phyloP scores from a whole-genome alignment of 1,140 invertebrate species.

The Arion vulgaris region DNA sequence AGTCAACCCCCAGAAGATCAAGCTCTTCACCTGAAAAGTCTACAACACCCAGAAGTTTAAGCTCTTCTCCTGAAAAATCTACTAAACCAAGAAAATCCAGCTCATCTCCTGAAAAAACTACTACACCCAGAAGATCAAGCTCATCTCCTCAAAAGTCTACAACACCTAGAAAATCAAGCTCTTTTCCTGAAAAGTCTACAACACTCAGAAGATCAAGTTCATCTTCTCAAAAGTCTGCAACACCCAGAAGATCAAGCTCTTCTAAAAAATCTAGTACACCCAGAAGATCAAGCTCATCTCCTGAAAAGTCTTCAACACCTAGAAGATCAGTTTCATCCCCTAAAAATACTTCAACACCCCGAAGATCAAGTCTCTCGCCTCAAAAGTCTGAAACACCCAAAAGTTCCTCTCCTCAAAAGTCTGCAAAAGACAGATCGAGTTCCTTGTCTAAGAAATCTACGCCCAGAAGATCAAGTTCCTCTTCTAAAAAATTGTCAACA shows the following conservation, averaged over 20 bases:
- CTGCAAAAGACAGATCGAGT: background rate
- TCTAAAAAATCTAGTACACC: background rate
- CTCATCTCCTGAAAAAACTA: background rate
- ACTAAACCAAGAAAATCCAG: background rate
- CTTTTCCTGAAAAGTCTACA: background rate
- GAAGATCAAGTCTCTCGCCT: background rate
- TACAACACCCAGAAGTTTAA: background rate
- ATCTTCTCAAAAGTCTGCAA: background rate
- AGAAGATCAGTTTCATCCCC: background rate
- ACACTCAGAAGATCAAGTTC: background rate
- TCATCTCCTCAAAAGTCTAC: background rate
- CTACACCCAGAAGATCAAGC: background rate
- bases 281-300: conserved; percentile 9
- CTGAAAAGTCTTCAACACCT: background rate
- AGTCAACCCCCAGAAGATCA: background rate
- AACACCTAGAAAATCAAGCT: background rate
- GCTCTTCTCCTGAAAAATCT: background rate
- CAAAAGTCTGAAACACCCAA: background rate
- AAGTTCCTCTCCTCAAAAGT: background rate
- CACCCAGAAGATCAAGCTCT: background rate
- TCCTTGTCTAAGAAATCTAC: background rate
- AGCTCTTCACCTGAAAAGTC: background rate
- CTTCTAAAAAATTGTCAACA: background rate
- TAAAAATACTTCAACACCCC: background rate
- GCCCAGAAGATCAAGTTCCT: conserved; percentile 17